These are phyloP conservation scores for Lydus trimaculatus DNA, from an alignment of 2,888 invertebrate genomes.

Conservation along the genomic window DNA sequence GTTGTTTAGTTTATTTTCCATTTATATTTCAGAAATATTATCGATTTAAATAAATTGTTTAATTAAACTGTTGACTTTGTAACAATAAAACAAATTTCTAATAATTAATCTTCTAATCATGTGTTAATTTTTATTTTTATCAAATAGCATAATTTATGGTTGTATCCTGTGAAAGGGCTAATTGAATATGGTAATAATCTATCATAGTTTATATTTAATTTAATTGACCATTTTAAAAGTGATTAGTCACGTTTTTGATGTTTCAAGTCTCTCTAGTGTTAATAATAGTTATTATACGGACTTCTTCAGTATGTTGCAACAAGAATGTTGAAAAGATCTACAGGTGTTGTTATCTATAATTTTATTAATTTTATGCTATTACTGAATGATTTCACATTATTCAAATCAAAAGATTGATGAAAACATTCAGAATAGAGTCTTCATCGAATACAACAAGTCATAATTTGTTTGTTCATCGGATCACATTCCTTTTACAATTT, in stretches of 20 bases:
- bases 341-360: not conserved
- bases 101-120: not conserved
- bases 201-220: conserved; percentile 26
- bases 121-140: not conserved
- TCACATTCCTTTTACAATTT: not conserved
- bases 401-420: not conserved
- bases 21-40: not conserved
- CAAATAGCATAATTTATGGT: not conserved
- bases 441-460: not conserved
- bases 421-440: not conserved
- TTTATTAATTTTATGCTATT: not conserved
- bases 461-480: not conserved
- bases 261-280: conserved; percentile 14
- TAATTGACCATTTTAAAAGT: conserved; percentile 29
- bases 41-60: not conserved
- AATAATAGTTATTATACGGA: conserved; percentile 31
- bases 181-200: conserved; percentile 29
- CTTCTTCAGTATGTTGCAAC: conserved; percentile 29
- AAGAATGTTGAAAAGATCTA: not conserved
- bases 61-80: not conserved
- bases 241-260: conserved; percentile 32
- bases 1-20: not conserved
- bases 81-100: not conserved
- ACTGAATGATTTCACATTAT: not conserved
- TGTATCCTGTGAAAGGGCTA: conserved; percentile 17